A percentile compares a stretch with the other conserved stretches of the same genome.
These are phyloP conservation scores for Drosophila anomalata DNA, from an alignment of 2,888 invertebrate species.

Conservation along the genomic window DNA sequence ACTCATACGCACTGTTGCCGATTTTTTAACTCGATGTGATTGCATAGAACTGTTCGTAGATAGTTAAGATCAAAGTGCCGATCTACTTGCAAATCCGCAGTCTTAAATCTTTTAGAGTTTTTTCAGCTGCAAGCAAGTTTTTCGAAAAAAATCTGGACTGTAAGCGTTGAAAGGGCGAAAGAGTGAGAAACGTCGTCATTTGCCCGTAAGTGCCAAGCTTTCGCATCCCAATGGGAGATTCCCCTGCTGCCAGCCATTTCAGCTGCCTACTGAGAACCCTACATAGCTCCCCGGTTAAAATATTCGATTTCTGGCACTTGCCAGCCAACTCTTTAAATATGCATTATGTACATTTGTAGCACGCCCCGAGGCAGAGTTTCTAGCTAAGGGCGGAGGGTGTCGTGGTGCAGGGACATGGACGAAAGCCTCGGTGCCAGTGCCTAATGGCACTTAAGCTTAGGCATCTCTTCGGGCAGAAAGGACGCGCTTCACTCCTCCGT, in stretches of 20 bases:
- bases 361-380: conserved; percentile 37
- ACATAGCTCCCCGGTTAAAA: conserved; percentile 51
- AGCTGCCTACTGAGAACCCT: conserved; percentile 26
- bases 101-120: not conserved
- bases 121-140: not conserved
- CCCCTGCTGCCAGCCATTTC: conserved; percentile 47
- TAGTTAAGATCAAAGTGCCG: not conserved
- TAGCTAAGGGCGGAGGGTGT: not conserved
- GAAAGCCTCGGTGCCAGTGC: conserved; percentile 45
- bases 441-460: conserved; percentile 78
- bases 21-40: not conserved
- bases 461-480: conserved; percentile 50
- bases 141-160: conserved; percentile 1
- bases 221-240: conserved; percentile 31
- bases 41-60: not conserved
- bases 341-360: conserved; percentile 73
- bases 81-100: not conserved
- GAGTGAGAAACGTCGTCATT: conserved; percentile 20
- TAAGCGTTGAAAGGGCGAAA: conserved; percentile 6
- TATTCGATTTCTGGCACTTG: conserved; percentile 78
- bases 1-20: not conserved
- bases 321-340: conserved; percentile 76
- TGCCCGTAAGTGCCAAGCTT: conserved; percentile 53
- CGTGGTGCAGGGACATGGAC: conserved; percentile 7
- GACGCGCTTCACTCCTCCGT: not conserved